Evolutionary conservation across 2,888 invertebrate genomes (phyloP), one percentile per base, ranked within the genome.

Genomic region (Napeogenes inachia): DNA sequence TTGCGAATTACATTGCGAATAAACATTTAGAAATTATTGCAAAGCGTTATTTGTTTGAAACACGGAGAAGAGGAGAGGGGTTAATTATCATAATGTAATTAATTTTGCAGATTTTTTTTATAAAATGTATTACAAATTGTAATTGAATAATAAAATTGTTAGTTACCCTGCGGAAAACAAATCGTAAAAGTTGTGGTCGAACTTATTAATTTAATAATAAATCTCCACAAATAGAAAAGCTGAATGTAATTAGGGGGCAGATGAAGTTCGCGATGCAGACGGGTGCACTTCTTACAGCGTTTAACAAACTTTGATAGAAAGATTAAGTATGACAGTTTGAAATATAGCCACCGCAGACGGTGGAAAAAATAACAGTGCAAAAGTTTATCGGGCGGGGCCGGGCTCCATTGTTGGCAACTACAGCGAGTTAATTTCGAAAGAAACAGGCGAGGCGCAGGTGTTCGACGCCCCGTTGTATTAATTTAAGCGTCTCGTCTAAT

Each of bases 281-380:
- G 85, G 87, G 83, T 88, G 89, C 88, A 87, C 82, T 87, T 82
- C 88, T 85, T 85, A 82, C 77, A 77, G 82, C 84, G 79, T 87
- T 89, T 89, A 89, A 82, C 88, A 84, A 89, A 90, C 87, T 90
- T 89, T 89, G 90, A 90, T 90, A 90, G 90, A 89, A 87, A 90
- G 90, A 90, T 90, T 89, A 90, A 90, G 81, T 89, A 87, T 89
- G 90, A 89, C 90, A 90, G 85, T 88, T 88, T 90, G 90, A 90
- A 90, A 90, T 90, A 90, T 89, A 83, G 88, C 89, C 80, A 78
- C 82, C 84, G 85, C 81, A 84, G 82, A 81, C 75, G 80, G 75
- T 72, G 76, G 78, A 81, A 85, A 85, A 86, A 86, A 87, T 77
- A 87, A 86, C 83, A 83, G 81, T 75, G 84, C 84, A 84, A 84